Percentiles rank a stretch among this genome's conserved stretches.
Conservation (phyloP, 2,113 vertebrate species). For the Sylvia atricapilla region DNA sequence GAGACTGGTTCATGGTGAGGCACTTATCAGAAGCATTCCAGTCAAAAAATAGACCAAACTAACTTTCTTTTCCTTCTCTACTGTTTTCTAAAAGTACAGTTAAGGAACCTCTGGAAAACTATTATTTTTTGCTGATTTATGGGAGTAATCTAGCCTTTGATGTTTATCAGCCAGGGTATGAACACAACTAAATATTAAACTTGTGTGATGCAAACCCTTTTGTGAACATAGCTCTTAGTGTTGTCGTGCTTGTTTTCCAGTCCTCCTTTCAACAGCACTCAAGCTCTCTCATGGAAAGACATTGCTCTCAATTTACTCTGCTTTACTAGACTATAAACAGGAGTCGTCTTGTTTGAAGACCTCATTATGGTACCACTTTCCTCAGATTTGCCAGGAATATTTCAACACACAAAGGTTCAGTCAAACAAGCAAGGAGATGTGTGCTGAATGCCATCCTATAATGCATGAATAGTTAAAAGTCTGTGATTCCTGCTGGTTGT, state of each 20-base stretch:
- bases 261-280: not conserved
- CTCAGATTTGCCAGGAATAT: not conserved
- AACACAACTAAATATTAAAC: not conserved
- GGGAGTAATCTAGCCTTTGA: not conserved
- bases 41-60: not conserved
- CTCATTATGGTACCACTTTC: not conserved
- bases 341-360: not conserved
- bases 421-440: not conserved
- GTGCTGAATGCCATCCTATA: not conserved
- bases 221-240: not conserved
- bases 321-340: not conserved
- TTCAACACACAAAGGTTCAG: not conserved
- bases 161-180: not conserved
- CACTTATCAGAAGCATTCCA: not conserved
- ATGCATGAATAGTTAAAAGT: not conserved
- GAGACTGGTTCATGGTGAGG: not conserved
- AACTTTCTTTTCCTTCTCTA: not conserved
- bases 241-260: not conserved
- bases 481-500: not conserved
- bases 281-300: not conserved
- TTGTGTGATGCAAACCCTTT: not conserved
- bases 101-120: not conserved
- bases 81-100: not conserved
- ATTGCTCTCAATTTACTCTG: not conserved
- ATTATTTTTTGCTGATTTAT: not conserved